These are phyloP conservation scores for Geophilus truncorum DNA, from an alignment of 2,888 invertebrate genomes.

Conservation along the genomic window DNA sequence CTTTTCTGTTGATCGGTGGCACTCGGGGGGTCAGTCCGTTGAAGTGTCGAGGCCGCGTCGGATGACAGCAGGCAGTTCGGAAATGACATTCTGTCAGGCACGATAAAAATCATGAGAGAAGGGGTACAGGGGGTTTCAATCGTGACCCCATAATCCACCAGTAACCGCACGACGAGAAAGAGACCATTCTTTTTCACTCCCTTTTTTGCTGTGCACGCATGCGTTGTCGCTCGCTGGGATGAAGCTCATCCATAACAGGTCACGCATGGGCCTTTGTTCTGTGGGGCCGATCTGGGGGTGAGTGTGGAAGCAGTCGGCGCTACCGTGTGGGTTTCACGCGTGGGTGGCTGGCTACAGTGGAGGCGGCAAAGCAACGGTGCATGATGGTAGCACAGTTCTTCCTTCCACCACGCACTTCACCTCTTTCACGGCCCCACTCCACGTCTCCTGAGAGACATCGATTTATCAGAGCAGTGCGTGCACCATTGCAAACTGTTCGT, in stretches of 20 bases:
- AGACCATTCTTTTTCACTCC: constrained; percentile 3
- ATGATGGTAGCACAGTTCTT: not conserved
- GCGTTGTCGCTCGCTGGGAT: constrained; percentile 1
- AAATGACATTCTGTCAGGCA: constrained; percentile 16
- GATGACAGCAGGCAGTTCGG: constrained; percentile 14
- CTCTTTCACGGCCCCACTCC: constrained; percentile 3
- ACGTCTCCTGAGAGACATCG: constrained; percentile 14
- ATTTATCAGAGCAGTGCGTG: not conserved
- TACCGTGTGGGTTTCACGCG: constrained; percentile 9
- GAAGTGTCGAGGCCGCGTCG: constrained; percentile 8
- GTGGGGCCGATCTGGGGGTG: not conserved
- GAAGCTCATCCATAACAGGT: constrained; percentile 11
- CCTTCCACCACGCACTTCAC: not conserved
- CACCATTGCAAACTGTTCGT: not conserved
- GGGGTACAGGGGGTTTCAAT: not conserved
- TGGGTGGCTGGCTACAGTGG: not conserved
- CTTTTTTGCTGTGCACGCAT: constrained; percentile 10
- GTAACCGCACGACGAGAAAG: not conserved
- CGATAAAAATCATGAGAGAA: constrained; percentile 6
- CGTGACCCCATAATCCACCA: constrained; percentile 14
- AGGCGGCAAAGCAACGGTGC: not conserved
- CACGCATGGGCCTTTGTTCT: not conserved
- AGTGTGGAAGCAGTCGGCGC: not conserved
- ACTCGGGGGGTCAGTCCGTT: not conserved
- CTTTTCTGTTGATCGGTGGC: constrained; percentile 3